Evolutionary conservation across 2,797 vertebrate genomes (phyloP), one percentile per base, ranked within the genome.

Genomic region (Intellagama lesueurii): DNA sequence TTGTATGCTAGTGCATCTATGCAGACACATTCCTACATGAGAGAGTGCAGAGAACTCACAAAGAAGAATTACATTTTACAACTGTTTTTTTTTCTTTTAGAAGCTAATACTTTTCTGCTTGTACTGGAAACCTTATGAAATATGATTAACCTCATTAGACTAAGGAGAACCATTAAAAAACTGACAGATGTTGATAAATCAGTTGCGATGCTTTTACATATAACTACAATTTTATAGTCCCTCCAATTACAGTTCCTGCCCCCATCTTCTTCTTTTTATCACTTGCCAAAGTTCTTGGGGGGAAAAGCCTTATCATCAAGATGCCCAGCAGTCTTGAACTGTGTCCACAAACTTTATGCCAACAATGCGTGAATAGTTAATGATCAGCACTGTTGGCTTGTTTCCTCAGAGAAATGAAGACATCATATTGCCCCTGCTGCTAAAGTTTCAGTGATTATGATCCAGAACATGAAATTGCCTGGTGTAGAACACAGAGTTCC

Each of bases 401-500:
- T 91, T 92, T 94, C 91, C 88, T 92, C 66, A 88, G 83, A 24
- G 68, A 91, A 94, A 96, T 96, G 81, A 96, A 96, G 96, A 95
- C 89, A 95, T 96, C 93, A 94, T 24, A 93, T 70, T 77, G 88
- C 83, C 91, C 85, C 78, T 88, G 80, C 85, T 77, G 94, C 86
- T 90, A 79, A 89, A 93, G n/a, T 84, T 56, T 79, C 52, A 79
- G 88, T 91, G 91, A 91, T 94, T 92, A 94, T 93, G 94, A 92
- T 95, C 93, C 2, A 79, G 86, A 90, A 87, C 4, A n/a, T 26
- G 82, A 73, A 93, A 92, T 80, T 28, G 89, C 89, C 66, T 81
- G 85, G 86, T 88, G 94, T 77, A 76, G 89, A 83, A 90, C 85
- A 77, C 47, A 64, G 35, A 70, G 75, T 83, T 68, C 81, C 91